Conservation (phyloP, 2,888 invertebrate species). For the Nomada fucata region DNA sequence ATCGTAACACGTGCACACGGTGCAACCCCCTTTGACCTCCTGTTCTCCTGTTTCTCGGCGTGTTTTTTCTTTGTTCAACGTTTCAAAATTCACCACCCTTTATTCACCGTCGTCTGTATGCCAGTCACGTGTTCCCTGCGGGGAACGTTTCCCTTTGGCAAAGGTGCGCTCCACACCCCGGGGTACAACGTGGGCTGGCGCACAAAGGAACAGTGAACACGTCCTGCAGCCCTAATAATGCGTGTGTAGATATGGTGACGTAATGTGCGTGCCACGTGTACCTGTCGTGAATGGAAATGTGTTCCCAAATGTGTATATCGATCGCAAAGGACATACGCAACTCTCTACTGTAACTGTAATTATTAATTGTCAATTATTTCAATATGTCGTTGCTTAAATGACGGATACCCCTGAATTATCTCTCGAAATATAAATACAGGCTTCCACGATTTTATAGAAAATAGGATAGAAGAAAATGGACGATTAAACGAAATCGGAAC, state of each 20-base stretch:
- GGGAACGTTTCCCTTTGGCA: background rate
- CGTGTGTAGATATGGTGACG: slow-evolving; percentile 79
- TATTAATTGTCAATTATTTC: too few species aligned
- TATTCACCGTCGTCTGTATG: slow-evolving; percentile 44
- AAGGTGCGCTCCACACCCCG: background rate
- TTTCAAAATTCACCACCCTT: slow-evolving; percentile 72
- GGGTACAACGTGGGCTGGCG: background rate
- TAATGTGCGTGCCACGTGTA: slow-evolving; percentile 79
- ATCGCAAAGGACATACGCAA: background rate
- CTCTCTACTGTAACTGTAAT: too few species aligned
- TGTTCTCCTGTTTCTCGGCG: slow-evolving; percentile 81
- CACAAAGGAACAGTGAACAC: slow-evolving; percentile 37
- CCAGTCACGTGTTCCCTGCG: background rate
- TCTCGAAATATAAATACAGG: too few species aligned
- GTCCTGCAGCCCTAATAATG: slow-evolving; percentile 81
- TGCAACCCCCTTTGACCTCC: slow-evolving; percentile 69
- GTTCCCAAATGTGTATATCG: background rate
- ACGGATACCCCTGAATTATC: too few species aligned
- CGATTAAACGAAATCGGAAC: too few species aligned
- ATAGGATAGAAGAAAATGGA: too few species aligned
- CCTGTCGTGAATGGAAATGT: slow-evolving; percentile 13
- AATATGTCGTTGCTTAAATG: too few species aligned
- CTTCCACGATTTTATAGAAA: too few species aligned
- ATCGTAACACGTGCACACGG: slow-evolving; percentile 78
- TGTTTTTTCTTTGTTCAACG: slow-evolving; percentile 83